phyloP scores from a whole-genome alignment of 2,113 vertebrate species.

The Plecturocebus donacophilus region DNA sequence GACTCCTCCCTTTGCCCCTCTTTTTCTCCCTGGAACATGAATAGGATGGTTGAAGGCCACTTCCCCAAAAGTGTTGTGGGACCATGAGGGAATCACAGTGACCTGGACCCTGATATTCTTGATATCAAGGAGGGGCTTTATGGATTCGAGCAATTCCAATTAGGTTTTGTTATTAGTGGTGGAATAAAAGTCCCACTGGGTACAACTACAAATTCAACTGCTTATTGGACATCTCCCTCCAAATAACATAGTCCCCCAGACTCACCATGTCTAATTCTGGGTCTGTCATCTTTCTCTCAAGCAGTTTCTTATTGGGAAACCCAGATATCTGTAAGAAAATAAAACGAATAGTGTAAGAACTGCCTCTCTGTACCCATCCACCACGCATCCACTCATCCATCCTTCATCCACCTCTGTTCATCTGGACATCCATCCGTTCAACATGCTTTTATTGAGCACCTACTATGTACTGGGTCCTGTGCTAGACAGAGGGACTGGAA shows the following conservation, averaged over 20 bases:
- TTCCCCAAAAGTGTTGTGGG: neutral
- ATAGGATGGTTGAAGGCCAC: neutral
- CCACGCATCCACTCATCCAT: neutral
- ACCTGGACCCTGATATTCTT: neutral
- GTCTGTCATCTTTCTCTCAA: neutral
- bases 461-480: neutral
- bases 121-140: neutral
- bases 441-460: neutral
- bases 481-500: neutral
- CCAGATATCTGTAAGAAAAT: neutral
- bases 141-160: neutral
- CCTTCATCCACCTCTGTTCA: neutral
- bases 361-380: neutral
- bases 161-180: neutral
- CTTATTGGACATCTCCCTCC: neutral
- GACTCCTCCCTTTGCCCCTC: constrained; percentile 26
- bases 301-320: neutral
- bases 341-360: neutral
- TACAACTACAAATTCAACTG: neutral
- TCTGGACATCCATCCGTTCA: neutral
- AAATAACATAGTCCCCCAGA: neutral
- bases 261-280: neutral
- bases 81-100: neutral
- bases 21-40: constrained; percentile 37
- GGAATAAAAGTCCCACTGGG: neutral